phyloP scores from a whole-genome alignment of 1,140 invertebrate genomes.

The Hetaerina americana region DNA sequence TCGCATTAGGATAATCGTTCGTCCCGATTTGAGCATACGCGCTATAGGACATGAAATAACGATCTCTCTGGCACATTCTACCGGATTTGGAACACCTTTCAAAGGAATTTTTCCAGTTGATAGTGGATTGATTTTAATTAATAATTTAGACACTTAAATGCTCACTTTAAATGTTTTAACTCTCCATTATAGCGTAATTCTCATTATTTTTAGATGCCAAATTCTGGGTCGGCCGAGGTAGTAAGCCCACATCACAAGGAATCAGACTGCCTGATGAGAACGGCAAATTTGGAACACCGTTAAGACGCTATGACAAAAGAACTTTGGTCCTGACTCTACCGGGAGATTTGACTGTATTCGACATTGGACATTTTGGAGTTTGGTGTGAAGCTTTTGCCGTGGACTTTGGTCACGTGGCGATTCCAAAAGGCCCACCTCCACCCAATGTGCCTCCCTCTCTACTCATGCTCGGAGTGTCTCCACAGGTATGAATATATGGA shows the following conservation, averaged over 20 bases:
- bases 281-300: slow-evolving; percentile 55
- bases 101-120: no score
- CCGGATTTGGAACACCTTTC: no score
- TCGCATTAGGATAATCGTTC: no score
- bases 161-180: no score
- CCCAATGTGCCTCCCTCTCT: slow-evolving; percentile 75
- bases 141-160: no score
- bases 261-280: slow-evolving; percentile 78
- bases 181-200: background rate
- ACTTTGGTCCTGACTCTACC: slow-evolving; percentile 77
- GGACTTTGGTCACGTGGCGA: slow-evolving; percentile 73
- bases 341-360: slow-evolving; percentile 56
- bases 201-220: slow-evolving; percentile 59
- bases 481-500: slow-evolving; percentile 63
- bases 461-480: slow-evolving; percentile 82
- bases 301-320: slow-evolving; percentile 66
- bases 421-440: slow-evolving; percentile 49
- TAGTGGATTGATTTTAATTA: no score
- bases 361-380: slow-evolving; percentile 72
- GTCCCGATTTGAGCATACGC: no score
- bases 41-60: no score
- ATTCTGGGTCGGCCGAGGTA: slow-evolving; percentile 76
- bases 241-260: slow-evolving; percentile 61
- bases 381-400: slow-evolving; percentile 82
- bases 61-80: no score